Base-by-base conservation (phyloP, 2,888 invertebrate genomes). In the Temnothorax unifasciatus region DNA sequence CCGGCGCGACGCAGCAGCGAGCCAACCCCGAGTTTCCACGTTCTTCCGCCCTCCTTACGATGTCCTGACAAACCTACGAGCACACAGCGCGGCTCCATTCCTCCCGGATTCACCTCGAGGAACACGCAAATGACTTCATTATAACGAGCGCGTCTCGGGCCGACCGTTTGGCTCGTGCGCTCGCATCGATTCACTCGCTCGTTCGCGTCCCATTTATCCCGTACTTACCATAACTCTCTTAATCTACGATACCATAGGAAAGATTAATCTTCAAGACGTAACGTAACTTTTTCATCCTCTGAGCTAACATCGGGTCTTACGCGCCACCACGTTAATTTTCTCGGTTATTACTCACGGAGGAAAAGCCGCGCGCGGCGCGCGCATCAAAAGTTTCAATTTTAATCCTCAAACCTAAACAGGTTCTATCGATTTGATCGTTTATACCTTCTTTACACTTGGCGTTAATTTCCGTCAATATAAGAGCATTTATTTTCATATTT, bases 101-200 rank as follows among this genome's bases (percentile, higher is more conserved):
- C 87, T 87, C 83, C 83, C 86, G 74, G 87, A 88, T 92, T 88
- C 90, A 90, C 90, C 87, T 82, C 87, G 86, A 87, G 87, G 90
- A 91, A 90, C 92, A 92, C 92, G 91, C 92, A 92, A 93, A 93
- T 93, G 92, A 93, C 93, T 93, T 92, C 92, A 90, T 93, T 93
- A 92, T 90, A 92, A 92, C 90, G 83, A 85, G 90, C 90, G 66
- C 52, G 73, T 25, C 71, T 44, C 44, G 50, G 38, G 66, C 50
- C 77, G 61, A 44, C 50, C 75, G 74, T 84, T 73, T 82, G 21
- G 18, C 66, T 66, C 50, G 47, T 13, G 44, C 52, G 13, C 77
- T 38, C 77, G 29, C 64, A 29, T 52, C 50, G 47, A 15, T 25
- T 79, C 34, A 8, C 59, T 15, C 54, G 11, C 59, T 69, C 34